Base-by-base conservation (phyloP, 2,797 vertebrate genomes). In the Sardinella longiceps region DNA sequence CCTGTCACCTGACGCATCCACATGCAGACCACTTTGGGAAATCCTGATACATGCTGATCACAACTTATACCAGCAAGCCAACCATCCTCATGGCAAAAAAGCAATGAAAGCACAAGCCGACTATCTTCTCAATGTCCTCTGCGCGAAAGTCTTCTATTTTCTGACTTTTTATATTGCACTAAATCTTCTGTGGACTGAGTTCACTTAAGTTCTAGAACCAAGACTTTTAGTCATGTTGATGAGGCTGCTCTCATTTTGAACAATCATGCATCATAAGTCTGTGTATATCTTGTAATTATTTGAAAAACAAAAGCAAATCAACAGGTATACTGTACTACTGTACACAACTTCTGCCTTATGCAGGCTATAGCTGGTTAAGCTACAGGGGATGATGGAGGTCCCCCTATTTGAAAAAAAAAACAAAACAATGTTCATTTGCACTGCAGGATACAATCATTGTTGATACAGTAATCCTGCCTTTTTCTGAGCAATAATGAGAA, bases 1-100 rank as follows among this genome's bases (percentile, higher is more conserved):
- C 94, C 0, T 99, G 98, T 89, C 93, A 94, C 12, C 81, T 80
- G 70, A 77, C 37, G 1, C 10, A 20, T 23, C 33, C 70, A 77
- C 70, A 43, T 23, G 0, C 93, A 94, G 82, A 88, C 84, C 85
- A 83, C 63, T 45, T 39, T 83, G 46, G 81, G 28, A 1, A 43
- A 88, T 70, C 43, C 88, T 81, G 50, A 83, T 2, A 5, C 74
- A 82, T 39, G 11, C 85, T 5, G 53, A 86, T 81, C 33, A 70
- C 43, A 84, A 46, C 15, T 18, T 11, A 43, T 51, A 80, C 81
- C 39, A 89, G 88, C 82, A 82, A 66, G 53, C 84, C 83, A 87
- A 89, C 74, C 81, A 80, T 39, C 70, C 88, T 63, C 66, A 86
- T 80, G 84, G n/a, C 23, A 60, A 58, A n/a, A 58, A 58, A 58